Conservation (phyloP, 2,797 vertebrate species). For the Toxotes lorentzi region DNA sequence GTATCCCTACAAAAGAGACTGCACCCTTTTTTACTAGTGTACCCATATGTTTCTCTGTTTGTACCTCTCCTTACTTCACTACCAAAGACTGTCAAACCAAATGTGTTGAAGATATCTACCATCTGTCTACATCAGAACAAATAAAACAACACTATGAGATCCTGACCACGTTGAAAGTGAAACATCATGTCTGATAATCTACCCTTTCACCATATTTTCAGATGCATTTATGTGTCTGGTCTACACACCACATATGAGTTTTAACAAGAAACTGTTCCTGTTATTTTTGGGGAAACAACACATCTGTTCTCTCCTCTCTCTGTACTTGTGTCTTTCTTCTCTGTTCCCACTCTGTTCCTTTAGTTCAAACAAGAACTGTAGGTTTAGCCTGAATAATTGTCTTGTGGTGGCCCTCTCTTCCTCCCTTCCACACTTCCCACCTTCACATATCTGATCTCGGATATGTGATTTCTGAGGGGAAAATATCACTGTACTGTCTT, state of each 20-base stretch:
- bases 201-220: not conserved
- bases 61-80: conserved; percentile 3
- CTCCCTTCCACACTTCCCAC: not conserved
- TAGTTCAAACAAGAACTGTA: not conserved
- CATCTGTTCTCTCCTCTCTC: not conserved
- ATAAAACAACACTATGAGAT: conserved; percentile 12
- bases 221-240: not conserved
- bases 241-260: not conserved
- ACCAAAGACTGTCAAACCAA: not conserved
- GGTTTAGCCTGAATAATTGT: not conserved
- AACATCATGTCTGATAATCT: not conserved
- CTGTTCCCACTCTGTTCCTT: not conserved
- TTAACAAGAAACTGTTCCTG: not conserved
- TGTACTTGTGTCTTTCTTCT: not conserved
- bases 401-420: not conserved
- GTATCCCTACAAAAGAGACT: conserved; percentile 3
- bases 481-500: not conserved
- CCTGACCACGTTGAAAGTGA: conserved; percentile 3
- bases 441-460: conserved; percentile 1
- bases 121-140: conserved; percentile 22
- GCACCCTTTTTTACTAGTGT: conserved; percentile 7
- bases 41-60: conserved; percentile 28
- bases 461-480: not conserved
- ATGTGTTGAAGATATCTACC: conserved; percentile 11
- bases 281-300: conserved; percentile 10